phyloP scores from a whole-genome alignment of 1,140 invertebrate genomes.

The Drosophila oshimai region DNA sequence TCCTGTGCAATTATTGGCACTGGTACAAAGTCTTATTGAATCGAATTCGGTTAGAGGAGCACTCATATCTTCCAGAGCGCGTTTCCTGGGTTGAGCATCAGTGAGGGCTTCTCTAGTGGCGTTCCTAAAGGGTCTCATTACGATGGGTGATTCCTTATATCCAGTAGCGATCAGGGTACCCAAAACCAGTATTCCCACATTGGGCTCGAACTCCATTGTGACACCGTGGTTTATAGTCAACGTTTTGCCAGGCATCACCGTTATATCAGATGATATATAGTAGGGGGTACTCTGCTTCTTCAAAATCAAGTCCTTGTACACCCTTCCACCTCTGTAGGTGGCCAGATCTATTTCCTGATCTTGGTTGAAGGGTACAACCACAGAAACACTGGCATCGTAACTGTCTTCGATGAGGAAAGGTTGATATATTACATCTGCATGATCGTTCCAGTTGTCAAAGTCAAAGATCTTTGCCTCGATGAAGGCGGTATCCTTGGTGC shows the following conservation, averaged over 20 bases:
- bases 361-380: constrained; percentile 84
- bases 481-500: constrained; percentile 86
- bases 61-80: constrained; percentile 72
- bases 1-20: constrained; percentile 87
- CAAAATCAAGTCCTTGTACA: constrained; percentile 89
- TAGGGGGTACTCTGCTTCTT: constrained; percentile 89
- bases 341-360: constrained; percentile 68
- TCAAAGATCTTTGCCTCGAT: constrained; percentile 97
- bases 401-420: constrained; percentile 92
- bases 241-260: constrained; percentile 96
- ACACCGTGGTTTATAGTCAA: constrained; percentile 95
- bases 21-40: constrained; percentile 89
- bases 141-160: constrained; percentile 89
- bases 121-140: constrained; percentile 89
- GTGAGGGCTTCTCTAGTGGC: constrained; percentile 42
- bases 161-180: constrained; percentile 95
- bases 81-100: constrained; percentile 82
- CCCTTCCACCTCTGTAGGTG: constrained; percentile 91
- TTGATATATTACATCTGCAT: constrained; percentile 94
- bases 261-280: constrained; percentile 94
- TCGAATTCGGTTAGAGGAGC: constrained; percentile 83
- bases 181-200: constrained; percentile 97
- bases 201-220: constrained; percentile 96
- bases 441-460: constrained; percentile 99
- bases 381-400: constrained; percentile 90